Conservation (phyloP, 2,888 invertebrate species). For the Apamea sordens region DNA sequence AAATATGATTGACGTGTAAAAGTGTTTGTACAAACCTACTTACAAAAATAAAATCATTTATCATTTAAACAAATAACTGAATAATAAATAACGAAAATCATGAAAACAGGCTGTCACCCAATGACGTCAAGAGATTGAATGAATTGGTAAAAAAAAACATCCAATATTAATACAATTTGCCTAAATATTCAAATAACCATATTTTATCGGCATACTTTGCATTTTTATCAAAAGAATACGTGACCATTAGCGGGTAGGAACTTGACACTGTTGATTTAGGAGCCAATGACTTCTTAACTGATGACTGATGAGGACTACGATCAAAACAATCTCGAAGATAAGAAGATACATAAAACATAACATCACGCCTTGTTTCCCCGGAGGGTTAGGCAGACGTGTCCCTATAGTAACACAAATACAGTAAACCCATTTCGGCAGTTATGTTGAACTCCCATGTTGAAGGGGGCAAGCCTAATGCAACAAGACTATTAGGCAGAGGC, state of each 20-base stretch:
- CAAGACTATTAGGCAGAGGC: too few species aligned
- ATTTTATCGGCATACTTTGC: slow-evolving; percentile 27
- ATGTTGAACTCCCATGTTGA: too few species aligned
- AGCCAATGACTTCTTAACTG: slow-evolving; percentile 4
- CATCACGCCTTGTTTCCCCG: background rate
- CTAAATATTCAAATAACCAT: slow-evolving; percentile 31
- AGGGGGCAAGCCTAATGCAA: too few species aligned
- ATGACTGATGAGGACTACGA: background rate
- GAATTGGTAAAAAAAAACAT: slow-evolving; percentile 28
- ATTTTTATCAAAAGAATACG: slow-evolving; percentile 34
- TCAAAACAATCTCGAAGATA: background rate
- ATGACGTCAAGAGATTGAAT: slow-evolving; percentile 43
- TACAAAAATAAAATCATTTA: too few species aligned
- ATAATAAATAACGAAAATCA: slow-evolving; percentile 21
- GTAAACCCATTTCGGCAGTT: background rate
- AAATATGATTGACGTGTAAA: too few species aligned
- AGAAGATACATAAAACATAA: background rate
- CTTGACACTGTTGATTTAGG: slow-evolving; percentile 4
- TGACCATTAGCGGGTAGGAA: background rate
- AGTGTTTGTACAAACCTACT: too few species aligned
- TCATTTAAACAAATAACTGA: slow-evolving; percentile 13
- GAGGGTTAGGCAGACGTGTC: background rate
- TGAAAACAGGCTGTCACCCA: slow-evolving; percentile 9
- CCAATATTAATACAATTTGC: slow-evolving; percentile 24
- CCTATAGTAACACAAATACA: too few species aligned